Base-by-base conservation (phyloP, 2,797 vertebrate genomes). In the Psittacula echo region DNA sequence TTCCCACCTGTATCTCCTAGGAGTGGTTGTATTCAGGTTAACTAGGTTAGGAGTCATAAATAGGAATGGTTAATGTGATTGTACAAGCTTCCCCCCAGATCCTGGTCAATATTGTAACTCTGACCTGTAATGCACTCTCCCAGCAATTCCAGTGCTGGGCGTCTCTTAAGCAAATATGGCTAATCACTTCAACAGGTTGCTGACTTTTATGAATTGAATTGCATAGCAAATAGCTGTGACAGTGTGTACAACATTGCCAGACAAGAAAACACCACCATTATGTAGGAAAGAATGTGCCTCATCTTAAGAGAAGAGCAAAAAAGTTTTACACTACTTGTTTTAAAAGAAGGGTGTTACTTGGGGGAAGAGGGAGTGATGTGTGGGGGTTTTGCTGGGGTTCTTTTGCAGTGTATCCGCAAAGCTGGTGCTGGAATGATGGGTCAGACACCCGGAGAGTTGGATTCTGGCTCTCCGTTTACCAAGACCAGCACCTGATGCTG, bases 101-200 rank as follows among this genome's bases (percentile, higher is more conserved):
- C 85, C 80, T 85, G 94, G 96, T 95, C 96, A 95, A 96, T 90
- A 93, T 64, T 91, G 80, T 92, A 67, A 65, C 95, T 94, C 66
- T 11, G 74, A 96, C 96, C 96, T 95, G 95, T 89, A 93, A 94
- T 89, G 90, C 85, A 76, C 80, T 90, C 96, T 96, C 91, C 72
- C 77, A 91, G 93, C 93, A 97, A 96, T 97, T 97, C 97, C 97
- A 96, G 95, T 60, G 61, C 95, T 95, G 96, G 97, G 97, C 66
- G 95, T 97, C 97, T 97, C 98, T 97, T 97, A 95, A 96, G 92
- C 94, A 98, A 97, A 97, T 91, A 98, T 3, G 37, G 86, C 65
- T 93, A 96, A 94, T 93, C 87, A 61, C 80, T 96, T 95, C 96
- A 97, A 93, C 37, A 44, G 94, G 84, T 89, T 97, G 91, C 92